Conservation (phyloP, 2,888 invertebrate species). For the Drosophila differens region DNA sequence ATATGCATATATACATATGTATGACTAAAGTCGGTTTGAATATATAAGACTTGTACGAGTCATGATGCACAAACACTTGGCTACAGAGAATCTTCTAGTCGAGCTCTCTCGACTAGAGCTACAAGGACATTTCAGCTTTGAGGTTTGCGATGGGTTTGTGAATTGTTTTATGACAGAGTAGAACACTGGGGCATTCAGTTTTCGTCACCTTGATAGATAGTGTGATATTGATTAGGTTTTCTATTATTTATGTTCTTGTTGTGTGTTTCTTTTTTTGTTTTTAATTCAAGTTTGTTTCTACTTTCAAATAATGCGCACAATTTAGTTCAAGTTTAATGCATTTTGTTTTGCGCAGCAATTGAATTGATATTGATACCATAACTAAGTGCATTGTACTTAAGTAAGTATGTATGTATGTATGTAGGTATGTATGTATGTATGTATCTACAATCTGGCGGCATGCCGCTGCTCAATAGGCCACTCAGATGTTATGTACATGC, state of each 20-base stretch:
- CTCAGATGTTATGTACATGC: constrained; percentile 3
- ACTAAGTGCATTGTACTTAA: constrained; percentile 7
- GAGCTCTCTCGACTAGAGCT: too few species aligned
- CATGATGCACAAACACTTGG: too few species aligned
- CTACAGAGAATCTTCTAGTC: too few species aligned
- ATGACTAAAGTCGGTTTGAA: too few species aligned
- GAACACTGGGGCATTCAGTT: background rate
- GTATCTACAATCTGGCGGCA: constrained; percentile 58
- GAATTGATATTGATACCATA: constrained; percentile 32
- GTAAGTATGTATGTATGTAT: background rate
- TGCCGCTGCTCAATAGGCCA: constrained; percentile 47
- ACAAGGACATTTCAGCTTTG: too few species aligned
- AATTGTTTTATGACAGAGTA: too few species aligned
- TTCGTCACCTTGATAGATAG: background rate
- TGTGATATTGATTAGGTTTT: background rate
- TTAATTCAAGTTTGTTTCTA: constrained; percentile 1
- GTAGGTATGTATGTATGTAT: background rate
- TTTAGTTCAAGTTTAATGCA: constrained; percentile 74
- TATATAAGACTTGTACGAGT: too few species aligned
- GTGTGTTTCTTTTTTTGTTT: background rate
- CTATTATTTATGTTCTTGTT: background rate
- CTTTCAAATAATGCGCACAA: constrained; percentile 43
- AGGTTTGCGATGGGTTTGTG: too few species aligned
- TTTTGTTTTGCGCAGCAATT: constrained; percentile 66
- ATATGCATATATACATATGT: too few species aligned